Base-by-base conservation (phyloP, 53 echinoderm and acorn worm genomes). In the Echinometra lucunter region DNA sequence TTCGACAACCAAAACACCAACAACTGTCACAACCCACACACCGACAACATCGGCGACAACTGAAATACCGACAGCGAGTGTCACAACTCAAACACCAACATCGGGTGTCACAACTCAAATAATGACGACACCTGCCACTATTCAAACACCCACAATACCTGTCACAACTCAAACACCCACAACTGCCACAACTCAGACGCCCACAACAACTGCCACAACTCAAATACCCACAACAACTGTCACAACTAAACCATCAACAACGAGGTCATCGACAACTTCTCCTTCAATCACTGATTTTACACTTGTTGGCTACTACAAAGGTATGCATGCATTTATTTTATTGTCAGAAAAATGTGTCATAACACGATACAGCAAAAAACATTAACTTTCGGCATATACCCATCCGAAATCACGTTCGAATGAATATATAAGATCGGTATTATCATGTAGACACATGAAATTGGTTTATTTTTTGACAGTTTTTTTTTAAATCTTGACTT, bases 201-300 rank as follows among this genome's bases (percentile, higher is more conserved):
- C 42, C 0, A 21, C 17, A 82, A 23, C 78, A 72, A 13, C 35
- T 4, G 8, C 53, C 37, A 44, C 83, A 82, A 8, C 83, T 45
- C 44, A 7, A 42, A 44, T 45, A 42, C 45, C 42, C 0, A 19
- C 44, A 82, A 6, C 83, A 44, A 44, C 83, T 30, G 30, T 16
- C 83, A 70, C 70, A 32, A 70, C 70, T 70, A 5, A 70, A 70
- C 2, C 78, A 75, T 13, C 83, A 8, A 82, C 85, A 83, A 83
- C 47, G 17, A 42, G 7, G 35, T 45, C 85, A 42, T 8, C 25
- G 3, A 8, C 44, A 44, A 83, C 27, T 83, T 10, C 25, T 38
- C 4, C 0, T 15, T 15, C 42, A 37, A 47, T 47, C 27, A 21
- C 15, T 28, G 1, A 6, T 45, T 12, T 25, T 45, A 7, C 85